Evolutionary conservation across 2,797 vertebrate species (phyloP).

Genomic region (Anguilla marmorata): DNA sequence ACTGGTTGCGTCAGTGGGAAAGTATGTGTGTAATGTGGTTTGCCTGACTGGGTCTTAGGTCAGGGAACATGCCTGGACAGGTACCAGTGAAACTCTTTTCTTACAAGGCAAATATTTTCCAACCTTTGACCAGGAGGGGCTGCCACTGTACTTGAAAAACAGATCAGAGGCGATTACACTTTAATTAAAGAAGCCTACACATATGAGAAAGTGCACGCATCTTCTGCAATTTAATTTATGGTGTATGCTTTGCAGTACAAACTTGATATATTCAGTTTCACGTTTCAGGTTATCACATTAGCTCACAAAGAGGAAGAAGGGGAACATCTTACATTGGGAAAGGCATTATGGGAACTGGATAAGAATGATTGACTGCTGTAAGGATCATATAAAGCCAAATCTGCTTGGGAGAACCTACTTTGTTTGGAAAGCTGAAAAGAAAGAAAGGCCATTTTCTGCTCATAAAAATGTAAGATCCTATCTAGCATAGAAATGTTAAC

Average conservation of each 20-base stretch:
- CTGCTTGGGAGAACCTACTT: background rate
- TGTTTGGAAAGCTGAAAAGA: background rate
- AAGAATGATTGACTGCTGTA: slow-evolving; percentile 2
- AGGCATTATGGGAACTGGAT: background rate
- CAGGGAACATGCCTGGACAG: slow-evolving; percentile 39
- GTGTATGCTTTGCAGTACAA: background rate
- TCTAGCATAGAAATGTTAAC: background rate
- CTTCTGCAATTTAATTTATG: background rate
- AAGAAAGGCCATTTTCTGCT: background rate
- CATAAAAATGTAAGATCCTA: background rate
- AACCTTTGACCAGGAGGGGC: background rate
- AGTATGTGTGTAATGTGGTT: slow-evolving; percentile 49
- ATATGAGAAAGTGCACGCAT: background rate
- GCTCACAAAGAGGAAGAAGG: background rate
- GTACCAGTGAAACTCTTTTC: slow-evolving; percentile 20
- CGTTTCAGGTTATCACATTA: background rate
- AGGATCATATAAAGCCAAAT: background rate
- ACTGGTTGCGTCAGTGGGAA: slow-evolving; percentile 41
- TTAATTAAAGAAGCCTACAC: background rate
- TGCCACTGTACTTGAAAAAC: background rate
- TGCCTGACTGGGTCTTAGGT: slow-evolving; percentile 5
- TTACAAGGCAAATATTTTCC: background rate
- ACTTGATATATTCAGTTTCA: background rate
- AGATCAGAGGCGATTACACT: background rate
- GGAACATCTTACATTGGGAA: background rate